These are phyloP conservation scores for Slavum lentiscoides DNA, from an alignment of 2,888 invertebrate species.

Conservation along the genomic window DNA sequence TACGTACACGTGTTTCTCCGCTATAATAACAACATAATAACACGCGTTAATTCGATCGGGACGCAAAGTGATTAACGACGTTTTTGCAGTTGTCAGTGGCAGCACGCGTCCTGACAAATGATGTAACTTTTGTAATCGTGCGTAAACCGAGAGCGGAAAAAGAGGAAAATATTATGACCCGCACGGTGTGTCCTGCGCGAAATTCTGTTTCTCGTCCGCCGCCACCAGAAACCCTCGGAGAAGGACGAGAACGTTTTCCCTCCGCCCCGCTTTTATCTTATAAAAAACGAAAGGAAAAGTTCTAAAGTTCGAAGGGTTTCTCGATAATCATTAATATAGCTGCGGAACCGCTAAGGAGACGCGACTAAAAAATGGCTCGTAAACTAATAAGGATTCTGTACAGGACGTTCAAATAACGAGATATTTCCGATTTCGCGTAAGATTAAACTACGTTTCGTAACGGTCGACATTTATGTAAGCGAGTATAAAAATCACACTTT, in stretches of 20 bases:
- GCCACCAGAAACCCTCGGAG: neutral
- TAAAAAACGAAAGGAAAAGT: neutral
- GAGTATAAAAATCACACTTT: too few species aligned
- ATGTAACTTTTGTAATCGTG: constrained; percentile 51
- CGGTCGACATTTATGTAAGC: too few species aligned
- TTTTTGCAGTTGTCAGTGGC: constrained; percentile 48
- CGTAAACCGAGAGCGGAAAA: constrained; percentile 20
- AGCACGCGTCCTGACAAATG: constrained; percentile 52
- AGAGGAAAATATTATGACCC: constrained; percentile 38
- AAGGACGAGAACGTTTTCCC: neutral
- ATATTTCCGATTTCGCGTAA: neutral
- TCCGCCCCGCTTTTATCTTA: neutral
- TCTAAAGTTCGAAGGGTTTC: constrained; percentile 36
- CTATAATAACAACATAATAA: constrained; percentile 36
- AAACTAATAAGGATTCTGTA: neutral
- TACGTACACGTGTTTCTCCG: constrained; percentile 32
- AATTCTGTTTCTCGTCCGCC: constrained; percentile 27
- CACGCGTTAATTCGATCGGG: constrained; percentile 49
- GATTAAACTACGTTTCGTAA: neutral
- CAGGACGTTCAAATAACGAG: neutral
- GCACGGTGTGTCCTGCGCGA: constrained; percentile 25
- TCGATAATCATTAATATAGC: neutral
- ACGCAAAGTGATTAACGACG: constrained; percentile 45
- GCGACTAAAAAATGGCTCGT: constrained; percentile 11
- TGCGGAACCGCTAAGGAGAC: constrained; percentile 22